These are phyloP conservation scores for Unio pictorum DNA, from an alignment of 2,888 invertebrate genomes.

Conservation along the genomic window DNA sequence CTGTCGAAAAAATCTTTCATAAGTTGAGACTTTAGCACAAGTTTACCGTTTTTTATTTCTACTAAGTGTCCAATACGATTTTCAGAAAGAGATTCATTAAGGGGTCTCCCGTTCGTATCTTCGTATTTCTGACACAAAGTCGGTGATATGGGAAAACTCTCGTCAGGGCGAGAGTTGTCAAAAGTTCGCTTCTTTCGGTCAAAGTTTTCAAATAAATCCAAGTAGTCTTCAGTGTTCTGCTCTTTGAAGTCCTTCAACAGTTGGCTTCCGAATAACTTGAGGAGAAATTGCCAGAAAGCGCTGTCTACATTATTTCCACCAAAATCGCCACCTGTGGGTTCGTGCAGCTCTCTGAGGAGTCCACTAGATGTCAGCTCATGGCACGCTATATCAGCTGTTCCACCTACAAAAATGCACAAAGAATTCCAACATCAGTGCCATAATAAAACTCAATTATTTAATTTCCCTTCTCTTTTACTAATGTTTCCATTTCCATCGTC, in stretches of 20 bases:
- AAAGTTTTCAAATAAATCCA: slow-evolving; percentile 7
- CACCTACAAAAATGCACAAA: slow-evolving; percentile 4
- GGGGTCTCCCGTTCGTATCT: too few relatives aligned
- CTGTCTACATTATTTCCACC: slow-evolving; percentile 7
- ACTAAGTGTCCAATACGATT: too few relatives aligned
- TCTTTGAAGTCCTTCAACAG: slow-evolving; percentile 4
- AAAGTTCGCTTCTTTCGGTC: slow-evolving; percentile 6
- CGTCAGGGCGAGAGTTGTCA: slow-evolving; percentile 1
- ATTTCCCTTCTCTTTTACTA: too few relatives aligned
- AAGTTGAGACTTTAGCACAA: too few relatives aligned
- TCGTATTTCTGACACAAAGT: too few relatives aligned
- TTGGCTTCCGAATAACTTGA: slow-evolving; percentile 3
- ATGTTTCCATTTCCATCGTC: too few relatives aligned
- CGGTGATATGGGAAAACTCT: too few relatives aligned
- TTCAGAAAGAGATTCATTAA: too few relatives aligned
- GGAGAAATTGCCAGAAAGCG: slow-evolving; percentile 1
- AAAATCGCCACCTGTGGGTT: slow-evolving; percentile 8
- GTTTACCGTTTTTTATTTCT: too few relatives aligned
- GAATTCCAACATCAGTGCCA: too few relatives aligned
- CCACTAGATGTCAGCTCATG: background rate
- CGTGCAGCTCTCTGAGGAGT: slow-evolving; percentile 2
- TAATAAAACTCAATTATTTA: too few relatives aligned
- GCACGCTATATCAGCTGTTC: slow-evolving; percentile 6
- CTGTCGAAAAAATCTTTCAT: too few relatives aligned
- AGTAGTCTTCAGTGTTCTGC: slow-evolving; percentile 1